Evolutionary conservation across 2,888 invertebrate genomes (phyloP), one percentile per base, ranked within the genome.

Genomic region (Ormyrus pomaceus): DNA sequence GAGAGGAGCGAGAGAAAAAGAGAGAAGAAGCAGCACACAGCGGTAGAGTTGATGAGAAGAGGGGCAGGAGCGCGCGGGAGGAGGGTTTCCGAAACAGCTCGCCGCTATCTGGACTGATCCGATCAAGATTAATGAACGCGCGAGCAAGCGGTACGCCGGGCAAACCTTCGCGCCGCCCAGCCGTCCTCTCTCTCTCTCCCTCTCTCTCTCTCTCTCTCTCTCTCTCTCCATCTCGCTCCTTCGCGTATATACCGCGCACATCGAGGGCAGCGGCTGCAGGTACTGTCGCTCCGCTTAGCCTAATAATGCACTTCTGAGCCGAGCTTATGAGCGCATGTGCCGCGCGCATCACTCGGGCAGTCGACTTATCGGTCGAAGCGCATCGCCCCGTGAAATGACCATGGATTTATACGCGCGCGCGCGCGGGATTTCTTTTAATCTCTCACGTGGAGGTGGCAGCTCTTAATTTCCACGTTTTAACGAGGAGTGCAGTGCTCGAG

Each of bases 121-220:
- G 90, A 90, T 89, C 88, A 90, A 90, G 89, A 90, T 90, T 90
- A 93, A 93, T 92, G 92, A 93, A 92, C 91, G 88, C 91, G 91
- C 88, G 75, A 79, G 80, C 62, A 89, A 91, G 91, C 91, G 92
- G 92, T 92, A 92, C 92, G 92, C 92, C 92, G 88, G 92, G 89
- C 90, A 89, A 87, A 87, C 86, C 87, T 88, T 88, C 86, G 85
- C 87, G 84, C 87, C 86, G 86, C 87, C 86, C 87, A 85, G 85
- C 61, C 61, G 34, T 65, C 61, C 56, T 58, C 75, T 77, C 79
- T 69, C 58, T 71, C 73, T 76, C 71, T 74, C n/a, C 58, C 61
- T 68, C 34, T 68, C 70, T 62, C 55, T 68, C 19, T 19, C 19
- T 19, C 19, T 19, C 19, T 19, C 19, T 19, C 19, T 19, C 19